These are phyloP conservation scores for Seriola aureovittata DNA, from an alignment of 2,113 vertebrate species.

Conservation along the genomic window DNA sequence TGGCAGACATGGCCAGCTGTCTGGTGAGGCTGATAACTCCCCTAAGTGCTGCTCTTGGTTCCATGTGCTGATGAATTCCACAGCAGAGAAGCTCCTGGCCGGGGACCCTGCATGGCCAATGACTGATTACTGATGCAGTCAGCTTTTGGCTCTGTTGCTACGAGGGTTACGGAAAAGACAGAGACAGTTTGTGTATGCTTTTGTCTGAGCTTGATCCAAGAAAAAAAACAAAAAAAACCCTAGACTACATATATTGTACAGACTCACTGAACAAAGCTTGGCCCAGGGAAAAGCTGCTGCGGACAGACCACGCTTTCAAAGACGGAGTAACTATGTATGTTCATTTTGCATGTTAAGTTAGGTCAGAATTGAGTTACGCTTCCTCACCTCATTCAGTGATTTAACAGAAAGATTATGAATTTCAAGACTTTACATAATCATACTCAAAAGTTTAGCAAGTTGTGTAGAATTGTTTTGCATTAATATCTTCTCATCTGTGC, in stretches of 20 bases:
- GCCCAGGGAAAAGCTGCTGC: background rate
- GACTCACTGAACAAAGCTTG: slow-evolving; percentile 9
- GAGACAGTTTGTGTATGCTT: slow-evolving; percentile 33
- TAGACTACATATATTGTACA: slow-evolving; percentile 23
- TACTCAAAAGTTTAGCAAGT: slow-evolving; percentile 1
- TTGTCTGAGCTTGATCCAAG: slow-evolving; percentile 36
- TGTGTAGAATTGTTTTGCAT: slow-evolving; percentile 46
- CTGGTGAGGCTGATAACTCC: slow-evolving; percentile 63
- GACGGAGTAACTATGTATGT: background rate
- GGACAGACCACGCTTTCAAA: background rate
- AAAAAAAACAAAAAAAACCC: slow-evolving; percentile 15
- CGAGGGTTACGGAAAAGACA: slow-evolving; percentile 26
- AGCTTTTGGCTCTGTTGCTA: slow-evolving; percentile 43
- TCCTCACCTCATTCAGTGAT: background rate
- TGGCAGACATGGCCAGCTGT: slow-evolving; percentile 64
- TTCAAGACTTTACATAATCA: background rate
- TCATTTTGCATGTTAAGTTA: slow-evolving; percentile 14
- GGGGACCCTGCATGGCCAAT: slow-evolving; percentile 43
- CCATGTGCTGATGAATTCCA: slow-evolving; percentile 69
- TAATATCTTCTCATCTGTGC: slow-evolving; percentile 22
- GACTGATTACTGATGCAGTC: slow-evolving; percentile 66
- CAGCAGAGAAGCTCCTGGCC: slow-evolving; percentile 62
- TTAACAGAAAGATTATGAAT: background rate
- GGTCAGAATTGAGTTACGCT: background rate
- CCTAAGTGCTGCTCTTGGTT: slow-evolving; percentile 66